Conservation (phyloP, 37 sponge, comb jelly and placozoan genomes). For the Beroe ovata region DNA sequence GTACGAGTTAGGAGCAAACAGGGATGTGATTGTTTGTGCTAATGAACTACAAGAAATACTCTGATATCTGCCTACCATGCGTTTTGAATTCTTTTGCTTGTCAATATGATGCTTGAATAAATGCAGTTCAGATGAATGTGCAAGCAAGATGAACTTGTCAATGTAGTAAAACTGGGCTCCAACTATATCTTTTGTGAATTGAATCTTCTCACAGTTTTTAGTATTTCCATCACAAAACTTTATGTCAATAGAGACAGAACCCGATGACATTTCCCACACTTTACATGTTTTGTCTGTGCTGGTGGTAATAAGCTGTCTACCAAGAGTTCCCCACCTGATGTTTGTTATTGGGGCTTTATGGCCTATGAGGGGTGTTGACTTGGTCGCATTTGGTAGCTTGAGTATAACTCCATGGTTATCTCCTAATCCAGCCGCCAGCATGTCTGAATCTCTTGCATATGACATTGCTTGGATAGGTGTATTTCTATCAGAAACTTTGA, state of each 20-base stretch:
- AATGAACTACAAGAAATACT: neutral
- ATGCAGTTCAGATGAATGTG: conserved; percentile 71
- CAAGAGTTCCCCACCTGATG: conserved; percentile 28
- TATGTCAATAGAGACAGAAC: neutral
- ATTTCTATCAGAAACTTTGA: conserved; percentile 16
- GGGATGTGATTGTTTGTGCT: conserved; percentile 82
- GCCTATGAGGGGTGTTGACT: conserved; percentile 20
- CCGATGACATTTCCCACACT: conserved; percentile 15
- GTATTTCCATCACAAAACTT: conserved; percentile 45
- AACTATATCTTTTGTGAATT: conserved; percentile 71
- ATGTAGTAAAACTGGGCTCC: conserved; percentile 89
- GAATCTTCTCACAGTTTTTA: conserved; percentile 51
- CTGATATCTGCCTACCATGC: conserved; percentile 16
- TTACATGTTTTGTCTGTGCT: conserved; percentile 16
- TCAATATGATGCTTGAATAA: conserved; percentile 93
- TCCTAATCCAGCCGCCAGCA: conserved; percentile 36
- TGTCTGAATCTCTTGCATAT: conserved; percentile 35
- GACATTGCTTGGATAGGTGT: conserved; percentile 43
- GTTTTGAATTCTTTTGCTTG: conserved; percentile 49
- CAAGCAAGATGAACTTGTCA: conserved; percentile 92
- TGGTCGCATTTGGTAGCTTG: neutral
- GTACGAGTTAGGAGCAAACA: conserved; percentile 83
- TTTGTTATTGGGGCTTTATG: conserved; percentile 13
- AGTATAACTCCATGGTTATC: conserved; percentile 33
- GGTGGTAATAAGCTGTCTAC: conserved; percentile 14